Conservation (phyloP, 2,113 vertebrate species). For the Eptatretus burgeri region DNA sequence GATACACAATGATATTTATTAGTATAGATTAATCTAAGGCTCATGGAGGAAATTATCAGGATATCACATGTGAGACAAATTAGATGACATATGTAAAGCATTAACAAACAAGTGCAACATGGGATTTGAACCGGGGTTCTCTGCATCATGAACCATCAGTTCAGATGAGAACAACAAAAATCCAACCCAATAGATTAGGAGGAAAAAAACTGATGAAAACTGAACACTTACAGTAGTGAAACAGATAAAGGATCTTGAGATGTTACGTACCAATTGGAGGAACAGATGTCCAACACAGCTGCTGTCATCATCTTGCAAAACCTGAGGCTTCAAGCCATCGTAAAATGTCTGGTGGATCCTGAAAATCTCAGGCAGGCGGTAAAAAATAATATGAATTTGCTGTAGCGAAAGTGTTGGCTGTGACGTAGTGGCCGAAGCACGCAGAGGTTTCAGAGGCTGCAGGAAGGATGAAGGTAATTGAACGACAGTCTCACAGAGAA, state of each 20-base stretch:
- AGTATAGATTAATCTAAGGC: too few species aligned
- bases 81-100: too few species aligned
- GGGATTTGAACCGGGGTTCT: too few species aligned
- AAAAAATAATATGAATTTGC: slow-evolving; percentile 98
- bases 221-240: too few species aligned
- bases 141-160: too few species aligned
- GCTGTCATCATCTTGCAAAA: slow-evolving; percentile 82
- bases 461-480: slow-evolving; percentile 10
- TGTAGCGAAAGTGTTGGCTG: slow-evolving; percentile 60
- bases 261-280: slow-evolving; percentile 45
- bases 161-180: too few species aligned
- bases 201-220: too few species aligned
- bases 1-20: too few species aligned
- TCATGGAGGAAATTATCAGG: too few species aligned
- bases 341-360: slow-evolving; percentile 96
- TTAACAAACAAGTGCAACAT: too few species aligned
- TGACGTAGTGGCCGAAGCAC: slow-evolving; percentile 76
- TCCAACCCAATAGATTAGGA: too few species aligned
- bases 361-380: slow-evolving; percentile 93
- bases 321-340: slow-evolving; percentile 50
- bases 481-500: slow-evolving; percentile 3
- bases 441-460: slow-evolving; percentile 91
- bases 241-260: background rate
- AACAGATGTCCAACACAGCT: slow-evolving; percentile 88
- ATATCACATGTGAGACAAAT: too few species aligned